phyloP scores from a whole-genome alignment of 2,888 invertebrate genomes.

The Aethes cnicana region DNA sequence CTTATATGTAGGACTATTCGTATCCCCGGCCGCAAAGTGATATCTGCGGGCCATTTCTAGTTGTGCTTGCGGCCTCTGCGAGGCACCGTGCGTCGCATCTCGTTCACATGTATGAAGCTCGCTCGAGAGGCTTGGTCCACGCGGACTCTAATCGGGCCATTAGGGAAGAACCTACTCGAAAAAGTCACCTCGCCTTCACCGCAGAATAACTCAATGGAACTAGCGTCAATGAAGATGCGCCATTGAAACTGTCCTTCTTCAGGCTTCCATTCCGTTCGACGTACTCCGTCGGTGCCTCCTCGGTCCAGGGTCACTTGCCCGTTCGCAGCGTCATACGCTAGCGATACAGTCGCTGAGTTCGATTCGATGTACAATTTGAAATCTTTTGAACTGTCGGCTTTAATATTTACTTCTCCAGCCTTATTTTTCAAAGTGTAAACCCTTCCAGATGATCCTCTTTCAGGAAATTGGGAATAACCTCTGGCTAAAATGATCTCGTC shows the following conservation, averaged over 20 bases:
- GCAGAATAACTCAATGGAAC: constrained; percentile 40
- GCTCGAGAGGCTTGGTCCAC: constrained; percentile 2
- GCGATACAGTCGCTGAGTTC: constrained; percentile 40
- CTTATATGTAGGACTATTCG: too few relatives aligned
- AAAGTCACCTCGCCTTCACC: constrained; percentile 41
- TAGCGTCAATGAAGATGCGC: constrained; percentile 44
- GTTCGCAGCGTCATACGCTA: constrained; percentile 46
- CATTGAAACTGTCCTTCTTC: constrained; percentile 38
- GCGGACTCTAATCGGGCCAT: constrained; percentile 32
- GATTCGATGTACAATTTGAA: constrained; percentile 52
- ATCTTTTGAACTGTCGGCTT: constrained; percentile 37
- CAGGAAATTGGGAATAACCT: constrained; percentile 40
- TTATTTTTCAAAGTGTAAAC: constrained; percentile 45
- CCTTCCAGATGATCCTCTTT: constrained; percentile 37
- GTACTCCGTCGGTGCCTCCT: constrained; percentile 57
- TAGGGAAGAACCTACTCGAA: constrained; percentile 40
- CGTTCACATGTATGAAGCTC: constrained; percentile 1
- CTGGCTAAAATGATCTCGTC: constrained; percentile 41
- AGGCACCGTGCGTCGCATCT: constrained; percentile 10
- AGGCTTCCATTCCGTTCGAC: constrained; percentile 59
- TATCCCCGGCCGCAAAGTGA: not conserved
- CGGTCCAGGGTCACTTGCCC: constrained; percentile 56
- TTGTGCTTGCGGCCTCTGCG: not conserved
- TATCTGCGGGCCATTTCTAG: constrained; percentile 1
- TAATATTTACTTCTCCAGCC: constrained; percentile 53